Evolutionary conservation across 2,888 invertebrate genomes (phyloP).

Genomic region (Fragum whitleyi): DNA sequence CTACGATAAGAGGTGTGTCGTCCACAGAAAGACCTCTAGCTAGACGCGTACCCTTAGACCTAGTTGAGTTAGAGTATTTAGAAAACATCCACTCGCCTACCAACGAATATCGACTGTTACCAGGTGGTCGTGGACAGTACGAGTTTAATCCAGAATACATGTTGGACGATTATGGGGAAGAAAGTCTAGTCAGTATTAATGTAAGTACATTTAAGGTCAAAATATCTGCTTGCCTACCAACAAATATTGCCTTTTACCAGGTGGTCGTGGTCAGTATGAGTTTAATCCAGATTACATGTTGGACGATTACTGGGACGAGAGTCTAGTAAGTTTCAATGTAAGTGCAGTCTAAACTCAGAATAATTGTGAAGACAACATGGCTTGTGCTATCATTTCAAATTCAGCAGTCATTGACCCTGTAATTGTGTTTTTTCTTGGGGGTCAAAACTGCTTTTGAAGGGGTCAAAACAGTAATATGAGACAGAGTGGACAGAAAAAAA

Average conservation of each 20-base stretch:
- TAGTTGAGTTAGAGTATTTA: conserved; percentile 30
- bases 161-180: conserved; percentile 44
- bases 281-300: not conserved
- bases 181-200: conserved; percentile 58
- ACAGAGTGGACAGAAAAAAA: no score
- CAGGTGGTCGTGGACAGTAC: conserved; percentile 17
- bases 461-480: no score
- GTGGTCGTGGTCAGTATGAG: not conserved
- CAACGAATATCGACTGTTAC: not conserved
- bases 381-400: no score
- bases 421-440: no score
- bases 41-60: not conserved
- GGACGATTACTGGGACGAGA: no score
- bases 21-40: conserved; percentile 47
- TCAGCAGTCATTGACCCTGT: no score
- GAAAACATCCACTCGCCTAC: conserved; percentile 37
- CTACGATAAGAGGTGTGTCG: conserved; percentile 20
- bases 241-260: not conserved
- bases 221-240: no score
- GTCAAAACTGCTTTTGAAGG: no score
- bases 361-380: no score
- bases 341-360: no score
- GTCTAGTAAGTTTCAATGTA: no score
- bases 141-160: conserved; percentile 50
- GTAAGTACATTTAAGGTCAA: no score